These are phyloP conservation scores for Drosophila mauritiana DNA, from an alignment of 1,140 invertebrate species.

Conservation along the genomic window DNA sequence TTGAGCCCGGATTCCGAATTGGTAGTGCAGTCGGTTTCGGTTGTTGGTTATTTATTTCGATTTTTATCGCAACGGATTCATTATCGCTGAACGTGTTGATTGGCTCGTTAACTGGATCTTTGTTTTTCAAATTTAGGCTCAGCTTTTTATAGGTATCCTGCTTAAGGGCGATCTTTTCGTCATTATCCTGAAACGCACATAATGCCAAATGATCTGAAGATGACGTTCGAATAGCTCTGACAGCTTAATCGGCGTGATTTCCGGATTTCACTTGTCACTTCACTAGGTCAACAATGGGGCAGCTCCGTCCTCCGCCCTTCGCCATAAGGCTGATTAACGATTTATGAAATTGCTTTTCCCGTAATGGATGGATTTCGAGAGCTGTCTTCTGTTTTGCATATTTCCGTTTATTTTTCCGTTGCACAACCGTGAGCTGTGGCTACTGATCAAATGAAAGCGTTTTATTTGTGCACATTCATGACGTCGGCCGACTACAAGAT, in stretches of 20 bases:
- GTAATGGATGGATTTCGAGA: constrained; percentile 53
- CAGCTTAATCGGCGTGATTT: constrained; percentile 2
- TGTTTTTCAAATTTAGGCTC: constrained; percentile 1
- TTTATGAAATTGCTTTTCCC: constrained; percentile 44
- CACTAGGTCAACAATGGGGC: constrained; percentile 39
- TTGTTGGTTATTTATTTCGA: constrained; percentile 1
- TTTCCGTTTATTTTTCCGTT: constrained; percentile 59
- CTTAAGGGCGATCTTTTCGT: not conserved
- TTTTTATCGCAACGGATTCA: constrained; percentile 13
- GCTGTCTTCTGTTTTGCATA: constrained; percentile 41
- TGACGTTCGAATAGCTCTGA: constrained; percentile 14
- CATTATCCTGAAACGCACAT: not conserved
- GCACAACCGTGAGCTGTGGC: constrained; percentile 39
- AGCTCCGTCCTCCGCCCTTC: not conserved
- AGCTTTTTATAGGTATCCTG: not conserved
- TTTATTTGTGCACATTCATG: constrained; percentile 54
- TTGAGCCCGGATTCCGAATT: constrained; percentile 15
- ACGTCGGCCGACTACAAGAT: constrained; percentile 14
- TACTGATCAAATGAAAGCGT: constrained; percentile 47
- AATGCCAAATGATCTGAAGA: constrained; percentile 1
- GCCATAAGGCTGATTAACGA: constrained; percentile 32
- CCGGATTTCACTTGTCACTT: constrained; percentile 27
- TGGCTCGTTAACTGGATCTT: constrained; percentile 1
- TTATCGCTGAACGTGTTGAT: constrained; percentile 3
- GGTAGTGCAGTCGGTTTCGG: not conserved